Evolutionary conservation across 2,797 vertebrate species (phyloP).

Genomic region (Oreochromis grahami): DNA sequence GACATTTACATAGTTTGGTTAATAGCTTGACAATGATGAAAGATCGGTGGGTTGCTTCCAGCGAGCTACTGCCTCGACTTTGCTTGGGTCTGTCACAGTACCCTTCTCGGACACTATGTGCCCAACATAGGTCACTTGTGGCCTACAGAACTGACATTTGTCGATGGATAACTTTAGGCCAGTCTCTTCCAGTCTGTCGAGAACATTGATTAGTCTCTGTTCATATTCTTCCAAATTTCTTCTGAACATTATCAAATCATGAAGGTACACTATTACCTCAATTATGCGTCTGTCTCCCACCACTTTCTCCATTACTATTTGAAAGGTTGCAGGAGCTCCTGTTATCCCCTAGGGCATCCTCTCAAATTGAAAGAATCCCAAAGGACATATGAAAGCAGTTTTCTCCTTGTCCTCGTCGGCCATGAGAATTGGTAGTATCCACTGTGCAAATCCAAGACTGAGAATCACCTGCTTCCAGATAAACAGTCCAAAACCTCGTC

Average conservation of each 20-base stretch:
- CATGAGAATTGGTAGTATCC: neutral
- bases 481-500: neutral
- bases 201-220: neutral
- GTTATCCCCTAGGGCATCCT: neutral
- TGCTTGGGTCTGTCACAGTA: neutral
- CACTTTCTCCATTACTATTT: rapidly evolving
- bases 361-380: neutral
- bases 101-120: rapidly evolving
- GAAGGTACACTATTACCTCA: neutral
- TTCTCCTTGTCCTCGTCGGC: neutral
- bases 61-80: neutral
- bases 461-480: neutral
- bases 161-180: neutral
- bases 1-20: neutral
- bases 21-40: neutral
- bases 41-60: neutral
- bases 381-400: neutral
- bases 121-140: neutral
- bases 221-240: neutral
- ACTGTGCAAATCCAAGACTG: neutral
- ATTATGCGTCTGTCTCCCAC: neutral
- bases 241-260: neutral
- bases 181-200: neutral
- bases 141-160: neutral
- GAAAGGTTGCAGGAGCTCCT: neutral